Percentiles rank a stretch among this genome's conserved stretches.
phyloP scores from a whole-genome alignment of 2,888 invertebrate species.

The Galerucella pusilla region DNA sequence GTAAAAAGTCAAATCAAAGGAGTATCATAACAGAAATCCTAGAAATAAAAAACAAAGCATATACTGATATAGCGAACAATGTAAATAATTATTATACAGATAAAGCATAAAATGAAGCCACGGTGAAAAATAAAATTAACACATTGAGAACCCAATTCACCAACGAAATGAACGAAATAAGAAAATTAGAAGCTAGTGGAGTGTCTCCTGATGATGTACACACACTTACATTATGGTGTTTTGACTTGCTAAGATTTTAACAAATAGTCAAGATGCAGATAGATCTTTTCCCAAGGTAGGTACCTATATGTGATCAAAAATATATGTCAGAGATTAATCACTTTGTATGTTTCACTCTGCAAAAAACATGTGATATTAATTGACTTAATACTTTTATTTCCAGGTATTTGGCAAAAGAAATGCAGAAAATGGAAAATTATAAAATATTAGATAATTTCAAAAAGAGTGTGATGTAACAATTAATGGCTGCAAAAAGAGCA shows the following conservation, averaged over 20 bases:
- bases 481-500: too few species aligned
- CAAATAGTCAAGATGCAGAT: not conserved
- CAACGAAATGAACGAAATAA: not conserved
- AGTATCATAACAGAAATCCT: slow-evolving; percentile 4
- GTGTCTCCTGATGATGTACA: slow-evolving; percentile 8
- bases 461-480: too few species aligned
- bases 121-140: not conserved
- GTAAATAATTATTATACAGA: not conserved
- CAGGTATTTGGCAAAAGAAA: too few species aligned
- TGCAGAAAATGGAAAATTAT: too few species aligned
- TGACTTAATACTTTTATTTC: not conserved
- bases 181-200: slow-evolving; percentile 9
- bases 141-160: not conserved
- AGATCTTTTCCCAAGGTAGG: not conserved
- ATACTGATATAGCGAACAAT: not conserved
- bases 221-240: not conserved
- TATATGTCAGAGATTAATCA: too few species aligned
- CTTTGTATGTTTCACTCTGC: not conserved
- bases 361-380: not conserved
- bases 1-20: not conserved
- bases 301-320: not conserved
- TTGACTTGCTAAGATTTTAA: not conserved
- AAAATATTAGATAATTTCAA: too few species aligned
- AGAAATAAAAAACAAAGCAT: not conserved
- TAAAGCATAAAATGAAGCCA: not conserved